Percentiles rank a stretch among this genome's conserved stretches.
phyloP scores from a whole-genome alignment of 2,888 invertebrate species.

The Homarus gammarus region DNA sequence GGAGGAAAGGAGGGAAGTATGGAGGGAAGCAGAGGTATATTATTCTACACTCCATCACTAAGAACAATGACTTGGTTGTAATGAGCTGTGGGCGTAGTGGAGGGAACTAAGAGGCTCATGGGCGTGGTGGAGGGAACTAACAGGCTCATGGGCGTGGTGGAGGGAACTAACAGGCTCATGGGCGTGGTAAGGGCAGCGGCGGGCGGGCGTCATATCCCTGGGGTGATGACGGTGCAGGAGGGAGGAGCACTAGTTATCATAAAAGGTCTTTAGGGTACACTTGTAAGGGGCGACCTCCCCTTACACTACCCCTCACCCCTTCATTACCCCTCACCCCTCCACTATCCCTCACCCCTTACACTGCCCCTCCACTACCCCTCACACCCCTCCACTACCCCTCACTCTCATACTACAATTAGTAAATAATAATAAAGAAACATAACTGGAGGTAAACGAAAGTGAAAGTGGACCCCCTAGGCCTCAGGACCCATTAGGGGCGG shows the following conservation, averaged over 20 bases:
- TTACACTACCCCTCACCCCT: neutral
- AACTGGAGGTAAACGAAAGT: too few species aligned
- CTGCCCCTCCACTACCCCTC: neutral
- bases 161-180: neutral
- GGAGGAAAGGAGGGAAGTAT: too few species aligned
- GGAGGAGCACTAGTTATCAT: neutral
- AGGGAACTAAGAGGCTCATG: neutral
- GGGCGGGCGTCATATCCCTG: neutral
- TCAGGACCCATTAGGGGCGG: too few species aligned
- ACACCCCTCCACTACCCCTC: too few species aligned
- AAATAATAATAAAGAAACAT: too few species aligned
- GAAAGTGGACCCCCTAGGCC: too few species aligned
- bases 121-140: neutral
- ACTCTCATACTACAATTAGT: too few species aligned
- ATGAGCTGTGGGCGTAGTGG: neutral
- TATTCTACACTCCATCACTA: too few species aligned
- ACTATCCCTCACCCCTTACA: neutral
- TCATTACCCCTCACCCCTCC: neutral
- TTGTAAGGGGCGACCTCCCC: neutral
- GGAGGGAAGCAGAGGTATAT: too few species aligned
- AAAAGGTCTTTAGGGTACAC: neutral
- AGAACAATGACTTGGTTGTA: too few species aligned
- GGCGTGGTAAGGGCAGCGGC: neutral
- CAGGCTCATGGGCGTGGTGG: neutral
- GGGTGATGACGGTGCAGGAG: neutral